phyloP scores from a whole-genome alignment of 64 coral and sea anemone species.

The Trachythela sp. region DNA sequence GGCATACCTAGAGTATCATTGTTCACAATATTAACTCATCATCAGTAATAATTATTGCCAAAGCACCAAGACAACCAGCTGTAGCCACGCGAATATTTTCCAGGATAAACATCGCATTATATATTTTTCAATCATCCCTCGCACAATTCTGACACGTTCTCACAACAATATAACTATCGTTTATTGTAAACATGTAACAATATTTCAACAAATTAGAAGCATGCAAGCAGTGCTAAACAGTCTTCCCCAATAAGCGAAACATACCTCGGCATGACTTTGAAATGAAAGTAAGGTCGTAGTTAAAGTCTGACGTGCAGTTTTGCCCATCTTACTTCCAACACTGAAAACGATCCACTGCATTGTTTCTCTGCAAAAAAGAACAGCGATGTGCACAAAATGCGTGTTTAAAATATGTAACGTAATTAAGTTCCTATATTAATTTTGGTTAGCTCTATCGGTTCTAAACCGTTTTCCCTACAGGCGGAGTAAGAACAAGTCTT shows the following conservation, averaged over 20 bases:
- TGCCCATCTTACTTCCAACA: slow-evolving; percentile 87
- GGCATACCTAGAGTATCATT: slow-evolving; percentile 67
- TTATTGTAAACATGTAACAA: no score
- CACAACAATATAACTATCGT: not conserved
- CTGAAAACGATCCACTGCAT: slow-evolving; percentile 69
- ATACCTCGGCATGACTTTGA: slow-evolving; percentile 76
- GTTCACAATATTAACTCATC: slow-evolving; percentile 60
- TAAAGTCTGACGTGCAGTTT: slow-evolving; percentile 64
- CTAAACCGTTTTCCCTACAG: no score
- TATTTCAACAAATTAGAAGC: no score
- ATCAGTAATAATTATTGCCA: slow-evolving; percentile 66
- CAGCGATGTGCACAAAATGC: not conserved
- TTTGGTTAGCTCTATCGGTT: no score
- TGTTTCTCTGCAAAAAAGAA: slow-evolving; percentile 67
- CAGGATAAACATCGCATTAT: slow-evolving; percentile 31
- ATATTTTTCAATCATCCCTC: not conserved
- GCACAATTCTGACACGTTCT: not conserved
- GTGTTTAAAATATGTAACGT: no score
- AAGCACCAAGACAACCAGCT: slow-evolving; percentile 70
- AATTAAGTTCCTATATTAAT: no score
- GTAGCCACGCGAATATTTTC: slow-evolving; percentile 79
- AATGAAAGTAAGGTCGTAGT: slow-evolving; percentile 64
- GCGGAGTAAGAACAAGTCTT: no score
- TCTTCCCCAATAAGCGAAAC: not conserved
- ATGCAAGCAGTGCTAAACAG: not conserved